Percentiles rank a stretch among this genome's conserved stretches.
Evolutionary conservation across 2,888 invertebrate genomes (phyloP).

Genomic region (Protonemura montana): DNA sequence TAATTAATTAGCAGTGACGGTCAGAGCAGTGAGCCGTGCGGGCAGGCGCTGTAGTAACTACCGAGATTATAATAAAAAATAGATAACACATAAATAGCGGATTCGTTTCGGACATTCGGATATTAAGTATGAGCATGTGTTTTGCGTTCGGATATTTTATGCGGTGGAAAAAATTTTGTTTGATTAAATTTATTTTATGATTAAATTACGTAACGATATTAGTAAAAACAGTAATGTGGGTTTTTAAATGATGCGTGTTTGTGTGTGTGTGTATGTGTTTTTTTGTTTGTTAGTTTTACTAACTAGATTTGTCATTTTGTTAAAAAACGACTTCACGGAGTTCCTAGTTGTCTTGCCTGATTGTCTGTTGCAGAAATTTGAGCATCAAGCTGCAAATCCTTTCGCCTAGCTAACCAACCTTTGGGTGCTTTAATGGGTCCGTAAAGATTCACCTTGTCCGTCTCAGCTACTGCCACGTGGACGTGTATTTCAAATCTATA

Average conservation of each 20-base stretch:
- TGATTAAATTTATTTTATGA: background rate
- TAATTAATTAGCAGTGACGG: conserved; percentile 36
- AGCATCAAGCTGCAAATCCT: too few relatives aligned
- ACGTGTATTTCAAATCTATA: background rate
- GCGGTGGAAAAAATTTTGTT: conserved; percentile 7
- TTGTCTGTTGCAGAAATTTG: too few relatives aligned
- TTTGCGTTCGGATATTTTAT: background rate
- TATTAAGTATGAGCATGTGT: conserved; percentile 7
- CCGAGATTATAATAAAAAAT: conserved; percentile 33
- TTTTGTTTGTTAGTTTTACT: background rate
- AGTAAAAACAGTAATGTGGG: background rate
- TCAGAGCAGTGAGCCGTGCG: background rate
- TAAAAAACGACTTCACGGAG: background rate
- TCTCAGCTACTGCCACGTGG: too few relatives aligned
- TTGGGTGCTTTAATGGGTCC: too few relatives aligned
- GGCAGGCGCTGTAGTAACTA: background rate
- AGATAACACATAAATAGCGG: conserved; percentile 30
- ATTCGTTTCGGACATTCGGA: conserved; percentile 35
- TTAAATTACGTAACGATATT: background rate
- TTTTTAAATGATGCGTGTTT: background rate
- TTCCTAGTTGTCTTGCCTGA: background rate
- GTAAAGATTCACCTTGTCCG: too few relatives aligned
- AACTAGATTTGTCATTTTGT: conserved; percentile 5
- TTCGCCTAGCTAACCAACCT: too few relatives aligned
- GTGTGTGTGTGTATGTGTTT: background rate